Conservation (phyloP, 1,140 invertebrate genomes). For the Dinoponera quadriceps region DNA sequence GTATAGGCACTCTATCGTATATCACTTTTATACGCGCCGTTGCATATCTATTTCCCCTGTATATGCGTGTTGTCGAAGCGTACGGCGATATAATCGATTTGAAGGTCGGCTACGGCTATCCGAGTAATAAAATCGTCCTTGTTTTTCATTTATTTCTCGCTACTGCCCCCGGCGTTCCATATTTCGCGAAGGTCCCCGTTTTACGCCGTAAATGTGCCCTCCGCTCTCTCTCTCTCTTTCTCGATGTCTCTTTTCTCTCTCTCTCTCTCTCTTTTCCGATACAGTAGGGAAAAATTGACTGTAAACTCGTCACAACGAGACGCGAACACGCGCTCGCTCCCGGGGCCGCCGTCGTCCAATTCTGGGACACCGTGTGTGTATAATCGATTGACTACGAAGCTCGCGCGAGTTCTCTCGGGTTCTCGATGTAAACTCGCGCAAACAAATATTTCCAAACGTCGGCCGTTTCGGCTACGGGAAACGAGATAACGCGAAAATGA, state of each 20-base stretch:
- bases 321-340: not conserved
- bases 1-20: slow-evolving; percentile 38
- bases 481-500: slow-evolving; percentile 48
- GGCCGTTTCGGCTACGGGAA: slow-evolving; percentile 1
- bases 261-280: not conserved
- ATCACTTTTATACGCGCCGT: slow-evolving; percentile 47
- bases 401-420: not conserved
- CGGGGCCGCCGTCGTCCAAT: not conserved
- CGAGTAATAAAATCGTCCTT: slow-evolving; percentile 44
- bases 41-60: slow-evolving; percentile 40
- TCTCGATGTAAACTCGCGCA: slow-evolving; percentile 30
- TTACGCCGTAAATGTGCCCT: not conserved
- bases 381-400: slow-evolving; percentile 35
- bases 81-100: slow-evolving; percentile 43
- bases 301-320: slow-evolving; percentile 4
- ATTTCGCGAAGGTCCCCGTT: not conserved
- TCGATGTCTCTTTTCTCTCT: no score
- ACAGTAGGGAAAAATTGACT: not conserved
- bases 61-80: slow-evolving; percentile 33
- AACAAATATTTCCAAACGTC: slow-evolving; percentile 51
- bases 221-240: no score
- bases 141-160: slow-evolving; percentile 3
- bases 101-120: slow-evolving; percentile 31
- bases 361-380: slow-evolving; percentile 3
- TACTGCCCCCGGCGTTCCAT: not conserved